Evolutionary conservation across 2,113 vertebrate species (phyloP).

Genomic region (Phylloscopus whistleri): DNA sequence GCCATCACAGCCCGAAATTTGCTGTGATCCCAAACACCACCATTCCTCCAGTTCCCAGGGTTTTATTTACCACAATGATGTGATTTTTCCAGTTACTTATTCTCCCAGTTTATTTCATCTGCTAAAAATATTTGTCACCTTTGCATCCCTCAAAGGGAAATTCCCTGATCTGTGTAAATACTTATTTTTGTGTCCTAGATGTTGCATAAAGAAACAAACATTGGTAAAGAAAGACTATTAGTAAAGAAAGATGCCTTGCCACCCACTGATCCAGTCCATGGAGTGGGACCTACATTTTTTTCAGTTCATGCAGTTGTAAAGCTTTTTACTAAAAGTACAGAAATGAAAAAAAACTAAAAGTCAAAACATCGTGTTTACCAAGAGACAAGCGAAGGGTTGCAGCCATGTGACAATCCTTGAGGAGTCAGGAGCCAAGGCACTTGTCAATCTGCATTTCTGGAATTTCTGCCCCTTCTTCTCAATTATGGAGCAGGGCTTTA

Average conservation of each 20-base stretch:
- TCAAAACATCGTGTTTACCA: not conserved
- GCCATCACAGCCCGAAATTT: not conserved
- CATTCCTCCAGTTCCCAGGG: not conserved
- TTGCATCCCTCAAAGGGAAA: not conserved
- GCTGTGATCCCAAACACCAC: not conserved
- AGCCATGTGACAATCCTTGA: not conserved
- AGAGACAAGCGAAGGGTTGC: not conserved
- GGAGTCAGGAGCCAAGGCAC: not conserved
- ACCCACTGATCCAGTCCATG: not conserved
- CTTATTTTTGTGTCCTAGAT: not conserved
- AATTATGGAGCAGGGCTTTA: not conserved
- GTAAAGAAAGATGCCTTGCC: not conserved
- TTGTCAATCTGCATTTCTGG: constrained; percentile 8
- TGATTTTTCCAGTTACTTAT: not conserved
- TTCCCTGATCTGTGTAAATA: accelerated
- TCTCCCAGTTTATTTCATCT: not conserved
- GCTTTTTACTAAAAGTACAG: not conserved
- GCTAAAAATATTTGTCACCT: not conserved
- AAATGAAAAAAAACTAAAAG: not conserved
- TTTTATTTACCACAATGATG: accelerated
- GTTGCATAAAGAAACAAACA: not conserved
- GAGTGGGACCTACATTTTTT: not conserved
- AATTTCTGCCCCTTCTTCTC: not conserved
- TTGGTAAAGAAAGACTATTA: not conserved
- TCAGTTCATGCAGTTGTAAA: not conserved